Base-by-base conservation (phyloP, 2,797 vertebrate genomes). In the Acrocephalus scirpaceus region DNA sequence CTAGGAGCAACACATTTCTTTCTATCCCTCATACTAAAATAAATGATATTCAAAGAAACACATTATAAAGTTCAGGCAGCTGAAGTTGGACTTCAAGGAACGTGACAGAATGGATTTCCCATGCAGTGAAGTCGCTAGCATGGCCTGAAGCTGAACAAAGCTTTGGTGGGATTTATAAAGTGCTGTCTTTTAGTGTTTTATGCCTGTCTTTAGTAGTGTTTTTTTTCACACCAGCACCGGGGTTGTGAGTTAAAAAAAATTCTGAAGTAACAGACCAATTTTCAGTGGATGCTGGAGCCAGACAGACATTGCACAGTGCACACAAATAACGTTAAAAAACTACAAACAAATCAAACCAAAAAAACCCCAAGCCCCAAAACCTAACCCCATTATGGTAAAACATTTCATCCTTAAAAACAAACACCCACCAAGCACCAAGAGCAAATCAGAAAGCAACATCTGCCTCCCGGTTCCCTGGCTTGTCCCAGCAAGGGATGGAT, bases 161-260 rank as follows among this genome's bases (percentile, higher is more conserved):
- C 88, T 91, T 95, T 87, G 91, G 84, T 93, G 90, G 91, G 86
- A 89, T 92, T 95, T 83, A 83, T 93, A 93, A 97, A 96, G 96
- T 95, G 91, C 95, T 80, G 18, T 86, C 21, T 76, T 86, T 77
- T 67, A 92, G 80, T 93, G 34, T 76, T 88, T 91, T 86, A 62
- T 86, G 88, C 57, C 91, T 92, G 90, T 75, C 90, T 90, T 95
- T 56, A 94, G 62, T 67, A 92, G 88, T 91, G 84, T 58, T 61
- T 47, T 85, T 71, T 79, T 67, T n/a, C 54, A 86, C 92, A 94
- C 64, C 90, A 92, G 92, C 87, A 94, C 91, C 42, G 1, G 76
- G 62, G 13, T 57, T 48, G 58, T 40, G 91, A 96, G 64, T 92
- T 90, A 45, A 87, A 95, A 96, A 90, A 88, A 84, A 77, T 27